Percentiles rank a stretch among this genome's conserved stretches.
Evolutionary conservation across 2,113 vertebrate species (phyloP).

Genomic region (Pampusana beccarii): DNA sequence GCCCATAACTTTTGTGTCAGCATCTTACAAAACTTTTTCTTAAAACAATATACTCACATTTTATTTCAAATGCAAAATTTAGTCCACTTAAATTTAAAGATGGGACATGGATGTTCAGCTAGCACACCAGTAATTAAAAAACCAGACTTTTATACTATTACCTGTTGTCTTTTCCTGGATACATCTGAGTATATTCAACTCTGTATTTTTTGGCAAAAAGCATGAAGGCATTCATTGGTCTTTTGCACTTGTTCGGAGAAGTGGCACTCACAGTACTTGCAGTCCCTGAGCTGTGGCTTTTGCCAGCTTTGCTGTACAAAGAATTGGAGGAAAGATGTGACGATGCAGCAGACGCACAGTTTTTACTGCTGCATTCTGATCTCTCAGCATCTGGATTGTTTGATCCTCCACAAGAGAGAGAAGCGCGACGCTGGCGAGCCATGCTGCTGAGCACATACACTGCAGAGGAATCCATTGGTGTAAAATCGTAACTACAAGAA

Average conservation of each 20-base stretch:
- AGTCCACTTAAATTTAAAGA: not conserved
- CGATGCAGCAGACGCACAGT: constrained; percentile 77
- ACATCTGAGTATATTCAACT: constrained; percentile 99
- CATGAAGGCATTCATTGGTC: constrained; percentile 99
- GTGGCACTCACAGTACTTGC: constrained; percentile 84
- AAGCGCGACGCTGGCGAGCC: constrained; percentile 96
- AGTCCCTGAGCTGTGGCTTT: constrained; percentile 91
- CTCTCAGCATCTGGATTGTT: constrained; percentile 88
- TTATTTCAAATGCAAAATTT: not conserved
- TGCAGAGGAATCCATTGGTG: constrained; percentile 96
- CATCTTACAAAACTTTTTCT: not conserved
- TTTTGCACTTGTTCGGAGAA: constrained; percentile 96
- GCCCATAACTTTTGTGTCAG: not conserved
- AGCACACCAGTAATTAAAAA: not conserved
- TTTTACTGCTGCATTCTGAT: constrained; percentile 82
- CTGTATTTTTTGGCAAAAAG: constrained; percentile 99
- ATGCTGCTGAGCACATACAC: constrained; percentile 99
- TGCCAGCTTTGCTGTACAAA: constrained; percentile 84
- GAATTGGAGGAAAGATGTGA: constrained; percentile 80
- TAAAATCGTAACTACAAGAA: constrained; percentile 91
- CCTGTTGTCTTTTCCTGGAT: constrained; percentile 99
- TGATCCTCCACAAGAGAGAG: constrained; percentile 86
- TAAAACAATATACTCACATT: not conserved
- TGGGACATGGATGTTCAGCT: not conserved
- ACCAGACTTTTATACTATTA: constrained; percentile 46